Conservation (phyloP, 2,797 vertebrate genomes). For the Amphiprion clarkii region DNA sequence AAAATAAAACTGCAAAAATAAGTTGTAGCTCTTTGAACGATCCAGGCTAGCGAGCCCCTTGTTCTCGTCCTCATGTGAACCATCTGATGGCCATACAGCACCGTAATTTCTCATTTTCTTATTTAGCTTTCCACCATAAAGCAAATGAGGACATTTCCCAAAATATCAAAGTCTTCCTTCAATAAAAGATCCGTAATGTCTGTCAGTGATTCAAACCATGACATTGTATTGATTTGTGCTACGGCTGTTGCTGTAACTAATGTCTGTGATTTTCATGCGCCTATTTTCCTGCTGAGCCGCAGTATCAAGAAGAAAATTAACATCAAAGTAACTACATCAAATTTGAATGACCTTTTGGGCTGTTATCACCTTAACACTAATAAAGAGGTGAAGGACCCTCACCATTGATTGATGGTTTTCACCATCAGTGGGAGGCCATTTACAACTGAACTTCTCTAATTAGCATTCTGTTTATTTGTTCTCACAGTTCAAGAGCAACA, state of each 20-base stretch:
- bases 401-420: slow-evolving; percentile 55
- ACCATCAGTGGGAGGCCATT: slow-evolving; percentile 60
- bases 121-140: not conserved
- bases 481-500: slow-evolving; percentile 68
- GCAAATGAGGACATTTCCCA: not conserved
- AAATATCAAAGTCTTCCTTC: not conserved
- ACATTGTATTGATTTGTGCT: not conserved
- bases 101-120: too few relatives aligned
- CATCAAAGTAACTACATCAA: not conserved
- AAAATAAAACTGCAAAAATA: too few relatives aligned
- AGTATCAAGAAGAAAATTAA: not conserved
- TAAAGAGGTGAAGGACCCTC: slow-evolving; percentile 43
- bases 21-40: too few relatives aligned
- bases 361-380: slow-evolving; percentile 49
- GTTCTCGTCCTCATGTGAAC: too few relatives aligned
- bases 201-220: not conserved
- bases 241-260: too few relatives aligned
- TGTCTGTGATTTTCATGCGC: not conserved
- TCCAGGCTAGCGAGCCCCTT: too few relatives aligned
- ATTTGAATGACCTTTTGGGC: slow-evolving; percentile 51
- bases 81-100: too few relatives aligned
- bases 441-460: slow-evolving; percentile 66
- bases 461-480: slow-evolving; percentile 72
- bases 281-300: not conserved
- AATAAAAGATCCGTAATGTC: too few relatives aligned